phyloP scores from a whole-genome alignment of 2,113 vertebrate species.

The Serinus canaria region DNA sequence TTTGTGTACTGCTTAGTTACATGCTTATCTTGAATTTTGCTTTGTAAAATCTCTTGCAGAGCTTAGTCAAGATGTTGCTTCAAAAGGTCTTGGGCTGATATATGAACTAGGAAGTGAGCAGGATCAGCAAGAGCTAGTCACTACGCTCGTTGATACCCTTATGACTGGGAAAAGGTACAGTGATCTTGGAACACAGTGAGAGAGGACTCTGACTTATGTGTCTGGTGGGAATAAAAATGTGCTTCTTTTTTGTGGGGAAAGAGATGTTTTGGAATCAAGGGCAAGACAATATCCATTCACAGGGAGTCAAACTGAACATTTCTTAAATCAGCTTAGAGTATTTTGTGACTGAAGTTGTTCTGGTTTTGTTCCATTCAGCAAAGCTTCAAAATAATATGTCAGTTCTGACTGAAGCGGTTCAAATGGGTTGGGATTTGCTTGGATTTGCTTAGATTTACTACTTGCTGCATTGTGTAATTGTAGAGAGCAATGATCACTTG shows the following conservation, averaged over 20 bases:
- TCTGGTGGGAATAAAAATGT: background rate
- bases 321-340: background rate
- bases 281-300: background rate
- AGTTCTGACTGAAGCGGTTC: background rate
- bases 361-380: background rate
- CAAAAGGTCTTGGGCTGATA: conserved; percentile 95
- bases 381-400: background rate
- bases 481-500: background rate
- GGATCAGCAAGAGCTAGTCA: conserved; percentile 95
- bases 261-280: background rate
- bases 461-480: background rate
- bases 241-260: background rate
- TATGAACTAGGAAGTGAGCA: conserved; percentile 93
- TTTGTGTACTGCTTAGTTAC: background rate
- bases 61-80: conserved; percentile 95
- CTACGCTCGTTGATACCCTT: conserved; percentile 92
- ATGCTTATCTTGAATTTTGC: background rate
- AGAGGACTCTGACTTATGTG: background rate
- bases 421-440: background rate
- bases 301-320: background rate
- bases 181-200: background rate
- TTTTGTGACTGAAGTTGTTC: background rate
- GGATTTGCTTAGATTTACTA: background rate
- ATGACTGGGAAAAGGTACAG: conserved; percentile 97
- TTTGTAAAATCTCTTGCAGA: conserved; percentile 75